These are phyloP conservation scores for Cotesia chilonis DNA, from an alignment of 1,140 invertebrate genomes.

Conservation along the genomic window DNA sequence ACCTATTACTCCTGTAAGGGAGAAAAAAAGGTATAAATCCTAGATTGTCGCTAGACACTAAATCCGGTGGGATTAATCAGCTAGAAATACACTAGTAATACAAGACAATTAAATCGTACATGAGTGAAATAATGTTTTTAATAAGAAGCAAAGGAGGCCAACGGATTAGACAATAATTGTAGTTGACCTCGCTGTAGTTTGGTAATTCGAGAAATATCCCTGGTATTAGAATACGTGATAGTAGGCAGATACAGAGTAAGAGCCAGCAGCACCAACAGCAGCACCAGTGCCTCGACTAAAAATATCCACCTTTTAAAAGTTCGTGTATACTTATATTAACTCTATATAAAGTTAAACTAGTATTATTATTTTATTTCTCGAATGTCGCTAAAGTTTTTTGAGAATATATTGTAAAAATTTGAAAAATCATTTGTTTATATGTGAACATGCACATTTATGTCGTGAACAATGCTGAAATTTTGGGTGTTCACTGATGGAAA, in stretches of 20 bases:
- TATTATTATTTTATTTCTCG: too few species aligned
- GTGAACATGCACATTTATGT: too few species aligned
- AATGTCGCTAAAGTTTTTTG: too few species aligned
- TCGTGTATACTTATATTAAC: neutral
- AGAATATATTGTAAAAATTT: too few species aligned
- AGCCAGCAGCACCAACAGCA: neutral
- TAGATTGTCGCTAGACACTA: too few species aligned
- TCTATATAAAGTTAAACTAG: too few species aligned
- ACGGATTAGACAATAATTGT: conserved; percentile 37
- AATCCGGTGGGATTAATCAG: too few species aligned
- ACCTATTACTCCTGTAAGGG: neutral
- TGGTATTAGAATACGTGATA: neutral
- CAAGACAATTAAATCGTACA: conserved; percentile 40
- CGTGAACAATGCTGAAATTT: too few species aligned
- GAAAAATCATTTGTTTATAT: too few species aligned
- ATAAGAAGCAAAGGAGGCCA: neutral
- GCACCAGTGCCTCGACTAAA: conserved; percentile 30
- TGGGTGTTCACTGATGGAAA: too few species aligned
- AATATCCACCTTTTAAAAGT: conserved; percentile 29
- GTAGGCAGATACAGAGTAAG: neutral
- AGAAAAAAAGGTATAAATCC: too few species aligned
- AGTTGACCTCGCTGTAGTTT: conserved; percentile 13
- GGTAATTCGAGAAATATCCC: conserved; percentile 37
- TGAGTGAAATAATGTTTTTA: neutral
- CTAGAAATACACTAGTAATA: conserved; percentile 29